Conservation (phyloP, 2,113 vertebrate species). For the Trinectes maculatus region DNA sequence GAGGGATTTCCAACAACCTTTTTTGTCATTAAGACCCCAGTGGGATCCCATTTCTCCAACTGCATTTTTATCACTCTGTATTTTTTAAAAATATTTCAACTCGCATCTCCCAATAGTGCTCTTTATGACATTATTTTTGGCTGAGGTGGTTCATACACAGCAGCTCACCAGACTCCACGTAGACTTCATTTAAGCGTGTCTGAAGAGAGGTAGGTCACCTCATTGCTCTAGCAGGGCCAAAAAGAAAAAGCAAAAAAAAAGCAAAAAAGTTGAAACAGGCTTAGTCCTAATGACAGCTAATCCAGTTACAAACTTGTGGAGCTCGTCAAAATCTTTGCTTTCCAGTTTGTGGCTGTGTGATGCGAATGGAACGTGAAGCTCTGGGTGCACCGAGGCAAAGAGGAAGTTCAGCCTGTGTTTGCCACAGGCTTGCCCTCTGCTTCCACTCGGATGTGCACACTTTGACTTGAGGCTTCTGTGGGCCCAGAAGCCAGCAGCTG, state of each 20-base stretch:
- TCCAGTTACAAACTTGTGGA: conserved; percentile 77
- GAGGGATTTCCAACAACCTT: conserved; percentile 63
- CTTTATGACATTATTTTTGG: conserved; percentile 67
- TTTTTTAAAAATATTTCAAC: conserved; percentile 47
- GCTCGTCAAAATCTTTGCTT: conserved; percentile 74
- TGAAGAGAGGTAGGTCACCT: conserved; percentile 51
- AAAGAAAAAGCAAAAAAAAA: conserved; percentile 37
- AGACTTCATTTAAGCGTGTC: conserved; percentile 51
- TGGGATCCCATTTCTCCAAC: conserved; percentile 56
- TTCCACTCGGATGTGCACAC: conserved; percentile 60
- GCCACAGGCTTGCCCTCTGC: conserved; percentile 61
- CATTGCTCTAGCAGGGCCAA: conserved; percentile 57
- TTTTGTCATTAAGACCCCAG: conserved; percentile 57
- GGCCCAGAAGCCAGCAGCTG: conserved; percentile 18
- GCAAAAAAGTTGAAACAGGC: conserved; percentile 51
- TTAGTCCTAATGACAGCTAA: conserved; percentile 76
- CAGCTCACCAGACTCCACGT: conserved; percentile 55
- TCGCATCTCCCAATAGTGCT: conserved; percentile 48
- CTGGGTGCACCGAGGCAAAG: conserved; percentile 53
- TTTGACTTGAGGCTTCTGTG: conserved; percentile 61
- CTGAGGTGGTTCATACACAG: conserved; percentile 46
- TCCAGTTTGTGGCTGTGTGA: conserved; percentile 79
- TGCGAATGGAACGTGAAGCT: conserved; percentile 75
- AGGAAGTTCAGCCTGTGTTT: conserved; percentile 51
- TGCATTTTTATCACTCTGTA: conserved; percentile 25